These are phyloP conservation scores for Alca torda DNA, from an alignment of 2,797 vertebrate species.

Conservation along the genomic window DNA sequence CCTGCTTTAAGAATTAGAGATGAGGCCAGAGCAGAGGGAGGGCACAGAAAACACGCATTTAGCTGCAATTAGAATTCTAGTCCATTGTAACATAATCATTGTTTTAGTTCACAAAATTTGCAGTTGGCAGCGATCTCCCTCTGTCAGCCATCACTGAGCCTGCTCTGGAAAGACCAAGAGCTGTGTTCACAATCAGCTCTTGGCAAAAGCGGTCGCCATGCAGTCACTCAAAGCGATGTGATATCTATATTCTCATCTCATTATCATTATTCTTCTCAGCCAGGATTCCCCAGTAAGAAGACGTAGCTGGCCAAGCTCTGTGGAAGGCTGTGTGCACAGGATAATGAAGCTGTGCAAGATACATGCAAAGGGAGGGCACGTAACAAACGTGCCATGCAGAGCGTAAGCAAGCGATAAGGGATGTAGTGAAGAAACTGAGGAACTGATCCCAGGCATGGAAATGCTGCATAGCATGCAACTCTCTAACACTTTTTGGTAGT, in stretches of 20 bases:
- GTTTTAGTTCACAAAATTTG: constrained; percentile 51
- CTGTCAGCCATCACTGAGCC: constrained; percentile 44
- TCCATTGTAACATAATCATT: constrained; percentile 51
- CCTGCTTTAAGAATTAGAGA: constrained; percentile 33
- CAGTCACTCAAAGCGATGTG: constrained; percentile 25
- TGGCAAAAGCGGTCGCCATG: constrained; percentile 41
- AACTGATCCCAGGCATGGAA: neutral
- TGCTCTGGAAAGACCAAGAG: constrained; percentile 17
- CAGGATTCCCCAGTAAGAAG: neutral
- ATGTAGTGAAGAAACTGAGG: neutral
- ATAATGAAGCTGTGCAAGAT: constrained; percentile 7
- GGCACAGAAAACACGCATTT: constrained; percentile 23
- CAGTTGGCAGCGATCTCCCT: constrained; percentile 21
- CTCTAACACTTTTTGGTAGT: neutral
- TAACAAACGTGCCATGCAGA: neutral
- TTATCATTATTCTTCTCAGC: constrained; percentile 37
- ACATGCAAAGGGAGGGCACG: neutral
- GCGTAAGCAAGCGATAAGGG: neutral
- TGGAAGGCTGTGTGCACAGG: neutral
- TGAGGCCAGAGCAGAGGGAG: constrained; percentile 17
- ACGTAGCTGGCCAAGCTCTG: neutral
- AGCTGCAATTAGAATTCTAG: constrained; percentile 54
- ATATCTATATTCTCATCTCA: constrained; percentile 58
- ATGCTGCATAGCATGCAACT: neutral
- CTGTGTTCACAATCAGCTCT: constrained; percentile 38